Evolutionary conservation across 1,140 invertebrate species (phyloP), one percentile per base, ranked within the genome.

Genomic region (Drosophila persimilis): DNA sequence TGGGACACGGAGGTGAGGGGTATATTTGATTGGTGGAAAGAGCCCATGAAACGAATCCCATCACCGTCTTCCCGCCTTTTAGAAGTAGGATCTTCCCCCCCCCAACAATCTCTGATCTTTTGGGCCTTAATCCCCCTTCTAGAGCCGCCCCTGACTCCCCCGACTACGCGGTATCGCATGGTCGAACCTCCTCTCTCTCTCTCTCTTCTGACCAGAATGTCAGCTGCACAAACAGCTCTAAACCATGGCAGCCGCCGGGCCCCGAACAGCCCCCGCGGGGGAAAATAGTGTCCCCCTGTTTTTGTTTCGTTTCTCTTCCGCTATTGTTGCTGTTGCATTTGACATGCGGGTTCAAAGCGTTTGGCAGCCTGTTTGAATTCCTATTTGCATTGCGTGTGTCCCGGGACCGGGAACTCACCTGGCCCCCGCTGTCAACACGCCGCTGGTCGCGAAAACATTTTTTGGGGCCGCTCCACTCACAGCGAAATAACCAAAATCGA

Each of bases 281-380:
- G 8, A 13, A 20, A 26, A 58, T 6, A 56, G 22, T 53, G 22
- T 15, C 29, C 64, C 64, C n/a, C 7, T 26, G 35, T 22, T 64
- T 17, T 53, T 47, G 59, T 54, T 46, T 22, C 6, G 29, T n/a
- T 11, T 22, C 11, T 31, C 24, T 55, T 26, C 17, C 22, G 24
- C 45, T 56, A 46, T 55, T 46, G 9, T 39, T 45, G 39, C 39
- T 57, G 20, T 46, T 71, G 45, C 55, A 51, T 57, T 76, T 73
- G 73, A 80, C 77, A 85, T 80, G 65, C 73, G 73, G 77, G 81
- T 63, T 73, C 63, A 66, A 80, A 85, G 58, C 67, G 64, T 66
- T 75, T 70, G 62, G 46, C 74, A 67, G 65, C 57, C 80, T 69
- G 77, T 72, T 86, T 77, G 73, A 88, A 81, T 88, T 78, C 69